These are phyloP conservation scores for Lucilia sericata DNA, from an alignment of 1,140 invertebrate species.

Conservation along the genomic window DNA sequence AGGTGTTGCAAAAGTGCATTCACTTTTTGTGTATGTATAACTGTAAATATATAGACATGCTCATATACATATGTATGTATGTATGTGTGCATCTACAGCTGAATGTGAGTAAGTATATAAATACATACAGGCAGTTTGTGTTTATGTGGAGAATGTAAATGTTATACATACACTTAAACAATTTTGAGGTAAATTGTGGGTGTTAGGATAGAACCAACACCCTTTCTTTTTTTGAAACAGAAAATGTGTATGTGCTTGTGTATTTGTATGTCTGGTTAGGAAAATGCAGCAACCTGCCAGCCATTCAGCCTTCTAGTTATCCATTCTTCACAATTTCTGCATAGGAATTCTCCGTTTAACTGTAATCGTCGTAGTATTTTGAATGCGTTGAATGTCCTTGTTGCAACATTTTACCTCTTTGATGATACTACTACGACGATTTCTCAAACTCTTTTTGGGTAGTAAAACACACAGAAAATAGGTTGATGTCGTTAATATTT, in stretches of 20 bases:
- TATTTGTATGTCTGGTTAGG: neutral
- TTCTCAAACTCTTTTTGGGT: constrained; percentile 13
- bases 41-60: neutral
- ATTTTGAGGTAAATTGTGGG: constrained; percentile 10
- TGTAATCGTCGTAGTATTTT: constrained; percentile 11
- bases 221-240: too few species aligned
- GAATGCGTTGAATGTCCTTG: neutral
- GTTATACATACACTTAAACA: neutral
- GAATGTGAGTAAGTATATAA: too few species aligned
- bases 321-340: neutral
- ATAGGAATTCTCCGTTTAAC: constrained; percentile 33
- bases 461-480: constrained; percentile 24
- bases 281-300: neutral
- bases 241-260: neutral
- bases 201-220: neutral
- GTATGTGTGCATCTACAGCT: too few species aligned
- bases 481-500: constrained; percentile 38
- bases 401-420: constrained; percentile 25
- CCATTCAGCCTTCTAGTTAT: neutral
- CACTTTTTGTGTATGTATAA: constrained; percentile 32
- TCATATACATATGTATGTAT: neutral
- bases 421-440: constrained; percentile 35
- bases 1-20: constrained; percentile 35
- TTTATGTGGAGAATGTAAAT: neutral
- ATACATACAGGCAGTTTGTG: neutral